A percentile compares a stretch with the other conserved stretches of the same genome.
These are phyloP conservation scores for Coecobrya sp. DNA, from an alignment of 2,888 invertebrate genomes.

Conservation along the genomic window DNA sequence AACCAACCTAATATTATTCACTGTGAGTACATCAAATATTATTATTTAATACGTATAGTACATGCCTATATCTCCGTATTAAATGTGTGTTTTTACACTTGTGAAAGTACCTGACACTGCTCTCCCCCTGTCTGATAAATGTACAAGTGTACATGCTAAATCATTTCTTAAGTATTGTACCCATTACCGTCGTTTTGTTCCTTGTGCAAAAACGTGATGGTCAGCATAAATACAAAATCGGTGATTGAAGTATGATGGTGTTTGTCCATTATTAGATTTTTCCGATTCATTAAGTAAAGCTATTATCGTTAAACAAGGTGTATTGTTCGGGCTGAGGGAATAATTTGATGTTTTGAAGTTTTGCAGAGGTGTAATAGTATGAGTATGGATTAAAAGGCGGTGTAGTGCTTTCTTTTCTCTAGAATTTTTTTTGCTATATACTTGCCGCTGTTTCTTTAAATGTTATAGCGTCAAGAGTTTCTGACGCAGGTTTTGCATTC, in stretches of 20 bases:
- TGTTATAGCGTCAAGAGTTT: background rate
- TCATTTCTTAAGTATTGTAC: background rate
- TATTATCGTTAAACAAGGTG: background rate
- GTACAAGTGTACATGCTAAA: background rate
- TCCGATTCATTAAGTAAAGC: background rate
- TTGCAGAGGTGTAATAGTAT: background rate
- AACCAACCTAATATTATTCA: background rate
- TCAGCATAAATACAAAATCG: background rate
- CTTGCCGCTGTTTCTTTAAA: background rate
- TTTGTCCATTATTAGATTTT: background rate
- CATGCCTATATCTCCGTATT: background rate
- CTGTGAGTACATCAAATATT: too few species aligned
- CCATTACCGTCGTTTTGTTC: background rate
- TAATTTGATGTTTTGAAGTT: background rate
- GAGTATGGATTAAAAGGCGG: background rate
- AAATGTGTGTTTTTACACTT: background rate
- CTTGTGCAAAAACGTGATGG: background rate
- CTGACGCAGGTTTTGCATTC: background rate
- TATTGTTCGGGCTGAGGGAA: background rate
- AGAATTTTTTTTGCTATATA: background rate
- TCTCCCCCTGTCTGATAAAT: background rate
- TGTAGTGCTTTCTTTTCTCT: background rate
- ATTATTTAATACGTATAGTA: too few species aligned
- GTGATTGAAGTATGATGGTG: background rate
- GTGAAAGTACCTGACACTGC: background rate